Evolutionary conservation across 1,140 invertebrate genomes (phyloP), one percentile per base, ranked within the genome.

Genomic region (Listronotus oregonensis): DNA sequence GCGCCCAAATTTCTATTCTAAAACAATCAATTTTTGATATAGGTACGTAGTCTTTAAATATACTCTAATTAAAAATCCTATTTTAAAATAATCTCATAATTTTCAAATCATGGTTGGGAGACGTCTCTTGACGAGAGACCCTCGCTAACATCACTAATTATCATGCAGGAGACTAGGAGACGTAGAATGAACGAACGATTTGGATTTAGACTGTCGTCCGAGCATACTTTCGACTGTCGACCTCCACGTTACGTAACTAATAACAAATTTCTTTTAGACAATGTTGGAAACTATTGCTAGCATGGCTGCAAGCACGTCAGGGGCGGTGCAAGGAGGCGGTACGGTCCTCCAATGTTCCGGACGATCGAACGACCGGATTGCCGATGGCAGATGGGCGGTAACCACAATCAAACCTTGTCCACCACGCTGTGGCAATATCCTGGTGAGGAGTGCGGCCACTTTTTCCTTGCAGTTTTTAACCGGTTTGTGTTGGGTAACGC

Each of bases 401-500:
- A 78, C 42, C 79, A 81, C 64, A 77, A 72, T 55, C 80, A 80
- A 62, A 78, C 80, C 73, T 71, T 83, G 67, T 74, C 79, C 71
- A 76, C 89, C 58, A 86, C 89, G 66, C 81, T 90, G 74, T 89
- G 86, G 89, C 85, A 89, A 80, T 90, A 90, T 82, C 88, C 88
- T 71, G 84, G 87, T 89, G 78, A 86, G 84, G 80, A 43, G 52
- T 59, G 67, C 55, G 52, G 40, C 52, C 52, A 60, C 47, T 67
- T 59, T 71, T 64, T 47, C 54, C 17, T 15, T 18, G 65, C 55
- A 31, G 54, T 74, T 79, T 75, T 80, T 77, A 58, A 82, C 80
- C 80, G 67, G 72, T 75, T 69, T 66, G 66, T 63, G 56, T 71
- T 63, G 42, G 50, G 44, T 61, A 49, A 64, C 17, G 58, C 42